A percentile compares a stretch with the other conserved stretches of the same genome.
phyloP scores from a whole-genome alignment of 2,113 vertebrate genomes.

The Struthidea cinerea region DNA sequence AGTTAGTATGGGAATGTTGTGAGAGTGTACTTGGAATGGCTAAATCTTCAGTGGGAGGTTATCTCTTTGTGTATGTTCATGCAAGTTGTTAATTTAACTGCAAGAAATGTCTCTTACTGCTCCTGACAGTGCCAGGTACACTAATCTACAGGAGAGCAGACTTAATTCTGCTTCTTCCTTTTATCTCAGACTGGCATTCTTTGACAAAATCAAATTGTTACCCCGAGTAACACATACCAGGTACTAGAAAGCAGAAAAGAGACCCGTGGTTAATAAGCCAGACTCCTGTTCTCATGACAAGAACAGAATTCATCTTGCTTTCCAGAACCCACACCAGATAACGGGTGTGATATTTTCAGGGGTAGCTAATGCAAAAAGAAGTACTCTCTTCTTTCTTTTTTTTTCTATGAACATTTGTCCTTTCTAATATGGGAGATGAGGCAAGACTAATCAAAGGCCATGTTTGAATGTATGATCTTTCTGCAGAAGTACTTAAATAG shows the following conservation, averaged over 20 bases:
- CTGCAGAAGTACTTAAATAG: slow-evolving; percentile 57
- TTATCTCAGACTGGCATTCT: not conserved
- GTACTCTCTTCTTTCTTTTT: not conserved
- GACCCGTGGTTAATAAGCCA: not conserved
- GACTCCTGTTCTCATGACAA: not conserved
- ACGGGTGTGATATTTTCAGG: not conserved
- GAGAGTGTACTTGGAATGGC: not conserved
- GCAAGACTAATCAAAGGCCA: slow-evolving; percentile 26
- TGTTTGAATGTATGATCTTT: slow-evolving; percentile 31
- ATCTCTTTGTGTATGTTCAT: not conserved
- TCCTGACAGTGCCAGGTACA: not conserved
- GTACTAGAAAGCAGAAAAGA: not conserved
- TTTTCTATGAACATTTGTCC: not conserved
- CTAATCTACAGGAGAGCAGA: not conserved
- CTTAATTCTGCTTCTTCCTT: slow-evolving; percentile 7
- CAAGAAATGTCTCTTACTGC: not conserved
- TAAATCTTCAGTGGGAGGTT: not conserved
- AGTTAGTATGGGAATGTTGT: not conserved
- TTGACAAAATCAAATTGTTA: not conserved
- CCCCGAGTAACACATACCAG: not conserved
- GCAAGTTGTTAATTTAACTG: slow-evolving; percentile 1
- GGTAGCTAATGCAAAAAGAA: not conserved
- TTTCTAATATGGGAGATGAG: slow-evolving; percentile 46
- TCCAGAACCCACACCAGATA: not conserved
- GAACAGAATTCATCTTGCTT: not conserved